Percentiles rank a stretch among this genome's conserved stretches.
Evolutionary conservation across 2,888 invertebrate species (phyloP).

Genomic region (Hemicrepidius hirtus): DNA sequence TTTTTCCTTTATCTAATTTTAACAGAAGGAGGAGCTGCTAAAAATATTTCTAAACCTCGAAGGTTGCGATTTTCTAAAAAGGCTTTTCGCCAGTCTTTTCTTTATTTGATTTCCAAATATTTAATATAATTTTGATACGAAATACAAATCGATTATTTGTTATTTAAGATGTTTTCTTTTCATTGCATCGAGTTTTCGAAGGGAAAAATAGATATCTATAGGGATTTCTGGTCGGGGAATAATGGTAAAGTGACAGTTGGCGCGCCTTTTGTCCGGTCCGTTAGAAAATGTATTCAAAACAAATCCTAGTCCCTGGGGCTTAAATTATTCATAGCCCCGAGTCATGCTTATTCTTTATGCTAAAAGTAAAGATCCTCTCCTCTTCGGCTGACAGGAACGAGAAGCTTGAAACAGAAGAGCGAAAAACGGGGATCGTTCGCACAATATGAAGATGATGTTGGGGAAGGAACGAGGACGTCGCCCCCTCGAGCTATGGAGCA

Average conservation of each 20-base stretch:
- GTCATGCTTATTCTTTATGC: slow-evolving; percentile 49
- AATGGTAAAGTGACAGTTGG: slow-evolving; percentile 34
- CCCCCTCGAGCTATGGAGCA: slow-evolving; percentile 36
- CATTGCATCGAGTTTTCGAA: no score
- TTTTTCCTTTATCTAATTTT: no score
- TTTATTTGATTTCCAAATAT: no score
- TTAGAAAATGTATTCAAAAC: slow-evolving; percentile 49
- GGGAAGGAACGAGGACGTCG: slow-evolving; percentile 15
- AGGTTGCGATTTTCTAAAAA: no score
- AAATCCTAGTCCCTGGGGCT: slow-evolving; percentile 46
- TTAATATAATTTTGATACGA: no score
- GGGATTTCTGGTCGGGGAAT: slow-evolving; percentile 11
- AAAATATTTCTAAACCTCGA: no score
- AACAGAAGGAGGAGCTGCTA: no score
- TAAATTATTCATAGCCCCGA: slow-evolving; percentile 48
- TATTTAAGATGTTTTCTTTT: no score
- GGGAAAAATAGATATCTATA: not conserved
- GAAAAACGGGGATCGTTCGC: slow-evolving; percentile 6
- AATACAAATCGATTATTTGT: no score
- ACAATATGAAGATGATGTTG: slow-evolving; percentile 30
- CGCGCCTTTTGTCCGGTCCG: slow-evolving; percentile 46
- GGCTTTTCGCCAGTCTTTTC: no score
- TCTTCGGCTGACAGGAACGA: no score
- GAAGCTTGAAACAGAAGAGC: not conserved
- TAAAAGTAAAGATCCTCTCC: slow-evolving; percentile 40